Evolutionary conservation across 2,797 vertebrate species (phyloP).

Genomic region (Microchirus variegatus): DNA sequence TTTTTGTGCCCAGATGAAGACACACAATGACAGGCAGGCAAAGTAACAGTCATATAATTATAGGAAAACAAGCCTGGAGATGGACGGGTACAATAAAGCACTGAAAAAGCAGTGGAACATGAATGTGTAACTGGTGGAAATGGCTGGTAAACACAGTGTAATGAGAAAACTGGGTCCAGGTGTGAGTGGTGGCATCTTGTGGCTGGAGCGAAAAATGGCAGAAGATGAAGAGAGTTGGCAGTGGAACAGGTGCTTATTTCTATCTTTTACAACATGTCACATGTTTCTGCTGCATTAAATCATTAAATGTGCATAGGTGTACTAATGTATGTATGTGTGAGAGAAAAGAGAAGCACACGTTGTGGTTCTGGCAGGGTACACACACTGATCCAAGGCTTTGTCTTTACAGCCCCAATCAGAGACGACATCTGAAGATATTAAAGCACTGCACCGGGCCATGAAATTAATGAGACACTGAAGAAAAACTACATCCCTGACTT

Average conservation of each 20-base stretch:
- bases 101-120: neutral
- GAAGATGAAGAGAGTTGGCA: neutral
- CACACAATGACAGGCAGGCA: neutral
- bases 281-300: neutral
- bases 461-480: slow-evolving; percentile 72
- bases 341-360: neutral
- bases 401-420: slow-evolving; percentile 69
- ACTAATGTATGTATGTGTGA: neutral
- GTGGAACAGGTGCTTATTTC: too few relatives aligned
- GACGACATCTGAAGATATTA: slow-evolving; percentile 68
- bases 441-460: slow-evolving; percentile 54
- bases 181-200: slow-evolving; percentile 11
- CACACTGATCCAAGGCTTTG: slow-evolving; percentile 43
- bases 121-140: neutral
- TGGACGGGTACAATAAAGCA: neutral
- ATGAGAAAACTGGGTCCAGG: neutral
- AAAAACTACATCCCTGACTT: slow-evolving; percentile 45
- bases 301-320: neutral
- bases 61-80: neutral
- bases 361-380: neutral
- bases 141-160: neutral
- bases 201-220: neutral
- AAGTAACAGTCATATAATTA: neutral
- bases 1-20: neutral
- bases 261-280: too few relatives aligned